These are phyloP conservation scores for Theodoxus fluviatilis DNA, from an alignment of 2,888 invertebrate genomes.

Conservation along the genomic window DNA sequence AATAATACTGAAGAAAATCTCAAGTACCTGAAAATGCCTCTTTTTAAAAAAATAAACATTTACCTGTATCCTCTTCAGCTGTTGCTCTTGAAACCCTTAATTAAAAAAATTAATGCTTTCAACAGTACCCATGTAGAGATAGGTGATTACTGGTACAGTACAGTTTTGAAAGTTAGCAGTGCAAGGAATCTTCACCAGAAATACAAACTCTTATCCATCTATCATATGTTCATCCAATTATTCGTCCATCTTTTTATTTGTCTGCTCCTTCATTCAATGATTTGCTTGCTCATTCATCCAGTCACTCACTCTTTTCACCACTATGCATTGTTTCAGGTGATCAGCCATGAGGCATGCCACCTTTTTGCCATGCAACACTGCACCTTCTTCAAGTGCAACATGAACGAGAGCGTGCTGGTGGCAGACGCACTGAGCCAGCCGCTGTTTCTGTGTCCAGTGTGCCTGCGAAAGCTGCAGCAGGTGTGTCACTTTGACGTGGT, in stretches of 20 bases:
- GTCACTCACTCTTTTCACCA: too few species aligned
- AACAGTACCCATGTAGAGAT: too few species aligned
- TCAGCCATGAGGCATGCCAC: slow-evolving; percentile 61
- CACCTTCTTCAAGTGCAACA: slow-evolving; percentile 56
- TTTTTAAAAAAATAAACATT: neutral
- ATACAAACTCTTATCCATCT: too few species aligned
- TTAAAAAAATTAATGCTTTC: too few species aligned
- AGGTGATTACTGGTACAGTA: too few species aligned
- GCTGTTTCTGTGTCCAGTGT: slow-evolving; percentile 61
- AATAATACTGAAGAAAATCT: neutral
- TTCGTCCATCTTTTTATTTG: too few species aligned
- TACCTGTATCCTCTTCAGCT: neutral
- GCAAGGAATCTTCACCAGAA: too few species aligned
- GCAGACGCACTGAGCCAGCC: slow-evolving; percentile 56
- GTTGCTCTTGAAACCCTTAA: too few species aligned
- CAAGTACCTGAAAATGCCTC: neutral
- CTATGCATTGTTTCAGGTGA: slow-evolving; percentile 44
- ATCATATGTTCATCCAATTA: too few species aligned
- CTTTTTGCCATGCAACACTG: slow-evolving; percentile 59
- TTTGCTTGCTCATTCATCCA: too few species aligned
- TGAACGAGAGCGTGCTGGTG: slow-evolving; percentile 61
- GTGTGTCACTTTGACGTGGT: slow-evolving; percentile 50
- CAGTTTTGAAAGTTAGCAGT: too few species aligned
- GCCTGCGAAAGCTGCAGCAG: slow-evolving; percentile 58
- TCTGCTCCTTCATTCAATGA: too few species aligned